Evolutionary conservation across 30 jellyfish, hydroid and myxozoan genomes (phyloP).

Genomic region (Turritopsis dohrnii): DNA sequence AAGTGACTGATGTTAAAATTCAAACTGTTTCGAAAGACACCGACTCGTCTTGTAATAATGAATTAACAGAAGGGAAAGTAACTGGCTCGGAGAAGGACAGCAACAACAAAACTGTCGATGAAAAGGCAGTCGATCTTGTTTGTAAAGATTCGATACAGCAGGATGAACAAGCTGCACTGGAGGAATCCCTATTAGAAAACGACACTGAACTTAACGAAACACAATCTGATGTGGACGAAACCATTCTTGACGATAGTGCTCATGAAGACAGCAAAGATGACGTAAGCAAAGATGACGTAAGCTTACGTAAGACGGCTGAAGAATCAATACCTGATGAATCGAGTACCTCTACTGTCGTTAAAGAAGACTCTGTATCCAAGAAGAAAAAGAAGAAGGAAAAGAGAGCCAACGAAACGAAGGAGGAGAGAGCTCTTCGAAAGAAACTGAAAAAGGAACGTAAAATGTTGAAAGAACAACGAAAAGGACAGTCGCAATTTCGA

Average conservation of each 20-base stretch:
- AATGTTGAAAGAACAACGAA: not conserved
- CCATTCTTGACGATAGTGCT: slow-evolving; percentile 4
- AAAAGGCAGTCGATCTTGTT: too few species aligned
- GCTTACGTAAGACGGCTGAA: not conserved
- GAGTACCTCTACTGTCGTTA: not conserved
- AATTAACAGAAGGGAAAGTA: not conserved
- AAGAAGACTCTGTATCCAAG: not conserved
- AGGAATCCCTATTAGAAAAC: not conserved
- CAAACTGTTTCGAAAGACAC: not conserved
- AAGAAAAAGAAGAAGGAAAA: slow-evolving; percentile 24
- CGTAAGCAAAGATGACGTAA: not conserved
- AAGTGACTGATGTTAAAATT: not conserved
- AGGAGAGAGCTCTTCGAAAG: slow-evolving; percentile 25
- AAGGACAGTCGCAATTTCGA: not conserved
- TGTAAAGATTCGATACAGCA: not conserved
- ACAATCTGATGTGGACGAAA: not conserved
- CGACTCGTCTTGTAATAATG: not conserved
- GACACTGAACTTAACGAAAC: not conserved
- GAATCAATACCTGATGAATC: not conserved
- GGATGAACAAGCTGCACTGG: slow-evolving; percentile 5
- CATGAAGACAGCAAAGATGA: not conserved
- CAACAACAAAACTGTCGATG: too few species aligned
- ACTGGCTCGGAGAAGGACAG: not conserved
- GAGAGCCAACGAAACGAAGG: slow-evolving; percentile 25
- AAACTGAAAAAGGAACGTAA: slow-evolving; percentile 13